phyloP scores from a whole-genome alignment of 2,113 vertebrate genomes.

The Dipodomys spectabilis region DNA sequence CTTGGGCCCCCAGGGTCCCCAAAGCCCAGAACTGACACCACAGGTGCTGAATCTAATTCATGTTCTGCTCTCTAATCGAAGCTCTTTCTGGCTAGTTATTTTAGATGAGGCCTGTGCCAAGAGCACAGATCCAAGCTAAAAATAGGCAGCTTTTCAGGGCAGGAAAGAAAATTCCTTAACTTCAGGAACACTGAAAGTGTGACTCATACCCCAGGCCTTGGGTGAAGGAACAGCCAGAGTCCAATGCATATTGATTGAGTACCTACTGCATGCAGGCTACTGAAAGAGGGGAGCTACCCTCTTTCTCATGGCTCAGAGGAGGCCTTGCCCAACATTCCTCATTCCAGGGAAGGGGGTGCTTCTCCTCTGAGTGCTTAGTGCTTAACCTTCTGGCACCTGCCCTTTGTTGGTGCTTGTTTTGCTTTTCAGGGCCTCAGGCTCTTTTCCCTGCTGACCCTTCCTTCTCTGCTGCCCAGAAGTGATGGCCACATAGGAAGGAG shows the following conservation, averaged over 20 bases:
- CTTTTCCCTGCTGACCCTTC: no score
- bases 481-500: no score
- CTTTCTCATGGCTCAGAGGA: background rate
- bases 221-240: background rate
- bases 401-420: no score
- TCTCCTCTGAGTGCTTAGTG: background rate
- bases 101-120: background rate
- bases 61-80: background rate
- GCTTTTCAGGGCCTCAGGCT: no score
- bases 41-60: background rate
- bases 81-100: background rate
- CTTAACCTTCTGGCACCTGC: background rate
- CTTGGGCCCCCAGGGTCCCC: background rate
- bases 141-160: background rate
- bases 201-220: background rate
- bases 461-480: background rate
- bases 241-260: background rate
- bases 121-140: background rate
- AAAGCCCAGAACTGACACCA: background rate
- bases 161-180: background rate
- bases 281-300: background rate
- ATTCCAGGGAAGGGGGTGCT: background rate
- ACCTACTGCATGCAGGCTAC: background rate
- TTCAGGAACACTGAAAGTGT: rapidly evolving
- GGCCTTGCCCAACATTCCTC: background rate